Conservation (phyloP, 2,113 vertebrate genomes). For the Salvator merianae region DNA sequence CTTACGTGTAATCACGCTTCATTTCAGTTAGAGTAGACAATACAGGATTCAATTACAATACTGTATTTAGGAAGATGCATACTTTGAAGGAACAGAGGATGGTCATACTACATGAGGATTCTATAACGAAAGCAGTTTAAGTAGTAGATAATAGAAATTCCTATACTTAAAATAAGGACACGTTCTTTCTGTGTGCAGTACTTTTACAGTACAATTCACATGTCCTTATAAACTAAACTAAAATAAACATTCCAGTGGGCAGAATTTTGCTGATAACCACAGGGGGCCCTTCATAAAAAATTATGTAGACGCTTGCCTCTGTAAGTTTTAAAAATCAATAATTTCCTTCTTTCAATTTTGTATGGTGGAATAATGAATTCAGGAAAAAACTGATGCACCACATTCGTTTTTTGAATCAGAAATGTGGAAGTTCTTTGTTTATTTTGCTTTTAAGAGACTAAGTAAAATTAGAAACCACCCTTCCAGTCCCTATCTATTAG, state of each 20-base stretch:
- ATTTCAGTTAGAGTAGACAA: background rate
- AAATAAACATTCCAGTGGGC: background rate
- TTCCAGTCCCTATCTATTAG: conserved; percentile 13
- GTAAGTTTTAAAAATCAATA: background rate
- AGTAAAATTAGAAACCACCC: conserved; percentile 15
- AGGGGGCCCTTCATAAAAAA: background rate
- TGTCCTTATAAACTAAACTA: background rate
- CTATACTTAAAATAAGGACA: background rate
- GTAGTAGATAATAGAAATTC: background rate
- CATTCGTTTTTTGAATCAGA: background rate
- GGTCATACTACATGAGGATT: background rate
- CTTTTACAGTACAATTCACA: too few relatives aligned
- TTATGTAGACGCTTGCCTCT: background rate
- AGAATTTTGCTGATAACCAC: background rate
- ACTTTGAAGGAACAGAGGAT: background rate
- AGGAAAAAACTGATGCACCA: background rate
- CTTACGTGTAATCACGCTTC: background rate
- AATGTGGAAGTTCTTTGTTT: background rate
- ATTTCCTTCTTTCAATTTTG: background rate
- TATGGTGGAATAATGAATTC: background rate
- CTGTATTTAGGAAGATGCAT: background rate
- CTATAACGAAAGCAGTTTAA: background rate
- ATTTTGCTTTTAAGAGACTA: background rate
- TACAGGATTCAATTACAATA: background rate
- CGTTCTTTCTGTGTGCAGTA: too few relatives aligned